Evolutionary conservation across 2,888 invertebrate genomes (phyloP).

Genomic region (Lasioglossum villosulum): DNA sequence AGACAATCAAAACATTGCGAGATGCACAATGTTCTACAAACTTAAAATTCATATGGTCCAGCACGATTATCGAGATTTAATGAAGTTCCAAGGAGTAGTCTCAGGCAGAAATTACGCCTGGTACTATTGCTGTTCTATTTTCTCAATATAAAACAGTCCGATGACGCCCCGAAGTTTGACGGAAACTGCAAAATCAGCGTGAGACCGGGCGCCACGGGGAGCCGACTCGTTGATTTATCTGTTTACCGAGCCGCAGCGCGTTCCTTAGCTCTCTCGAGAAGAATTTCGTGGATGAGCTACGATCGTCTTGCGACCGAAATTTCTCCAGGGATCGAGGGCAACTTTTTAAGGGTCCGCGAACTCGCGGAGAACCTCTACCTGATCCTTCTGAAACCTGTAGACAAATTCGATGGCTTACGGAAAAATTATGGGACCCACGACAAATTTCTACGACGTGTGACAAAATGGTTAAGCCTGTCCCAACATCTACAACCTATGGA

Average conservation of each 20-base stretch:
- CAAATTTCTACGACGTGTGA: not conserved
- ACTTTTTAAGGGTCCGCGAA: constrained; percentile 34
- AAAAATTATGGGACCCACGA: not conserved
- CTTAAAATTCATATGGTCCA: not conserved
- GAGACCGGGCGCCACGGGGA: constrained; percentile 51
- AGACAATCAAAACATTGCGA: too few relatives aligned
- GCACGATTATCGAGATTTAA: not conserved
- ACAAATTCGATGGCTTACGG: not conserved
- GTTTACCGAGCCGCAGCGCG: constrained; percentile 69
- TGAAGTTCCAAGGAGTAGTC: not conserved
- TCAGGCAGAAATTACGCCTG: not conserved
- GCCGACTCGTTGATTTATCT: constrained; percentile 74
- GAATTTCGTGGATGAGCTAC: constrained; percentile 57
- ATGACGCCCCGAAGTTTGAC: not conserved
- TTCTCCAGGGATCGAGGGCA: constrained; percentile 25
- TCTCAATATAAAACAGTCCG: not conserved
- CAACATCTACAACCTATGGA: not conserved
- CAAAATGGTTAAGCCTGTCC: not conserved
- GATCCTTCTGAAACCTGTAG: not conserved
- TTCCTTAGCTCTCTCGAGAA: constrained; percentile 34
- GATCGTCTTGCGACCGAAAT: constrained; percentile 38
- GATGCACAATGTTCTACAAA: too few relatives aligned
- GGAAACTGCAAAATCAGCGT: constrained; percentile 74
- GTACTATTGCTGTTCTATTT: not conserved
- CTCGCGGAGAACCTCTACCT: constrained; percentile 2